Conservation (phyloP, 2,113 vertebrate species). For the Dasyurus viverrinus region DNA sequence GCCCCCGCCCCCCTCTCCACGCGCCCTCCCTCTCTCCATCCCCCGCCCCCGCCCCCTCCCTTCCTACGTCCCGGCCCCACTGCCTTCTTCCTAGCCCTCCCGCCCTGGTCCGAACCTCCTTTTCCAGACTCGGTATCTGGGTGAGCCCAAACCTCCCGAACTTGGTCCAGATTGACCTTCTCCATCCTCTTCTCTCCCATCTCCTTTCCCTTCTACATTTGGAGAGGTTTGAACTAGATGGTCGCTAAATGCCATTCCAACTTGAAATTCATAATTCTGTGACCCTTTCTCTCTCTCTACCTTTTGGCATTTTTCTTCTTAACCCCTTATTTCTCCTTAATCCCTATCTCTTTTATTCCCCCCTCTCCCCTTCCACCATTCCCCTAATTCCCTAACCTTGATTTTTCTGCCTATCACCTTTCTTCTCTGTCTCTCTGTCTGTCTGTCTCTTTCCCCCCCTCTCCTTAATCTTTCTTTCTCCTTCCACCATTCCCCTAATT, state of each 20-base stretch:
- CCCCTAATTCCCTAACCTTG: not conserved
- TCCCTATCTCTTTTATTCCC: not conserved
- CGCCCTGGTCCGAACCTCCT: not conserved
- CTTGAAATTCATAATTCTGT: not conserved
- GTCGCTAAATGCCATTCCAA: not conserved
- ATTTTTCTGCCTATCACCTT: not conserved
- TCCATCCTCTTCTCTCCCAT: not conserved
- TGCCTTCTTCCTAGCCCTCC: not conserved
- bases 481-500: not conserved
- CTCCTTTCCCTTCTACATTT: not conserved
- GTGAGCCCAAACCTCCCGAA: not conserved
- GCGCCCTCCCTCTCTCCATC: conserved; percentile 9
- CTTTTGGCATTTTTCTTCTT: not conserved
- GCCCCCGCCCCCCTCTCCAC: conserved; percentile 68
- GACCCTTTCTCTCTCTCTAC: not conserved
- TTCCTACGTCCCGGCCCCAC: not conserved
- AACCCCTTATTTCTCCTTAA: not conserved
- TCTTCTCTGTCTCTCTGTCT: not conserved
- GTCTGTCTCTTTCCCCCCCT: not conserved
- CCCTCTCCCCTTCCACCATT: not conserved
- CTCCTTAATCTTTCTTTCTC: not conserved
- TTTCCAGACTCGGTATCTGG: not conserved
- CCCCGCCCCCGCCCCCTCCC: not conserved
- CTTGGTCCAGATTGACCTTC: not conserved
- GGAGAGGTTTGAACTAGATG: not conserved